Base-by-base conservation (phyloP, 2,113 vertebrate species). In the Cyanoderma ruficeps region DNA sequence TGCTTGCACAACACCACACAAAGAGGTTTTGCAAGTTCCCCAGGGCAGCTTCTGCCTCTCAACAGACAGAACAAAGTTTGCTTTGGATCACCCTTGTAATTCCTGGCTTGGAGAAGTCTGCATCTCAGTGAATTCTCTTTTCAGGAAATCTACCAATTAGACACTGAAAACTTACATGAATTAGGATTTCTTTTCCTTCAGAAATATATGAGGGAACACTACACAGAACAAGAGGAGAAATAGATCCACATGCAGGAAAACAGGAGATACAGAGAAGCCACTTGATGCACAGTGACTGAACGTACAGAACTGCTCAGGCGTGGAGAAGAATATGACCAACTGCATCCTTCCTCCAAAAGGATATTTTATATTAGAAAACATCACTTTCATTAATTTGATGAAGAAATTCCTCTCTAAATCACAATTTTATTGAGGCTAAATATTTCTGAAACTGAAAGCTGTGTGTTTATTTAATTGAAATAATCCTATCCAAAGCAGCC, bases 201-300 rank as follows among this genome's bases (percentile, higher is more conserved):
- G 42, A 83, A 91, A n/a, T 49, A 67, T 10, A 15, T 10, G 17
- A 82, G 27, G 27, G 9, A 59, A 84, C 59, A 79, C 11, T 35
- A 55, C 16, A 25, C 31, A 80, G 37, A 81, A 24, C 19, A 60
- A 56, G 24, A 89, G 50, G 15, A 80, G 24, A 83, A 83, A 70
- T 2, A 60, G 24, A 56, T 65, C 27, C 55, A 23, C 24, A 27
- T 21, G 28, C 19, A 85, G 25, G 14, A 52, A 57, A 79, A 52
- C 10, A 57, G 11, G 41, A 90, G 41, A 37, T 19, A 44, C 15
- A 41, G 27, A 76, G 44, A 59, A 83, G 47, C 24, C 28, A 47
- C 41, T 56, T 87, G 28, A 63, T 39, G 42, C n/a, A 57, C 37
- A 23, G 10, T 0, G 0, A 33, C 4, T 63, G 13, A 82, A 79